Evolutionary conservation across 2,888 invertebrate species (phyloP).

Genomic region (Stenodema calcarata): DNA sequence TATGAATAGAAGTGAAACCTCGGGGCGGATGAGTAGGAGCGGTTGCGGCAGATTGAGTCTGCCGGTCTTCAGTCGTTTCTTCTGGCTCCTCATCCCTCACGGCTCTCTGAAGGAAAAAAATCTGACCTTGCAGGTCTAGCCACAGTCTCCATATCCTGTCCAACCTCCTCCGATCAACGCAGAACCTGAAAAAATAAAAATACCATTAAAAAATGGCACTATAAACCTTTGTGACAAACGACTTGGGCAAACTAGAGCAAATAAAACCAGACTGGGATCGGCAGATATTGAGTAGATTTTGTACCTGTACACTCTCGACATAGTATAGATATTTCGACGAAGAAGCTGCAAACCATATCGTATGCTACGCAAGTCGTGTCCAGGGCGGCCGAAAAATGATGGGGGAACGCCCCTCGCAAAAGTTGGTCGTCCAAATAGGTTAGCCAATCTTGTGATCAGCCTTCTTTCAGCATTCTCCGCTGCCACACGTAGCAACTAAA

Average conservation of each 20-base stretch:
- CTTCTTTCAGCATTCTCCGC: slow-evolving; percentile 53
- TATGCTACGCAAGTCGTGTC: slow-evolving; percentile 61
- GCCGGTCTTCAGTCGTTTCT: slow-evolving; percentile 15
- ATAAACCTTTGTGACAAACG: too few relatives aligned
- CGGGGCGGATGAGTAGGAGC: not conserved
- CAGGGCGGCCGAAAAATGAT: slow-evolving; percentile 60
- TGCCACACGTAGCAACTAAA: slow-evolving; percentile 54
- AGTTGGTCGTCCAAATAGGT: slow-evolving; percentile 58
- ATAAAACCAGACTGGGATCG: too few relatives aligned
- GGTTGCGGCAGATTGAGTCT: not conserved
- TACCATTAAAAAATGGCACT: too few relatives aligned
- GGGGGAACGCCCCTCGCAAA: slow-evolving; percentile 3
- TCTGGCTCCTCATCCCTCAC: slow-evolving; percentile 59
- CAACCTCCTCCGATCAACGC: slow-evolving; percentile 59
- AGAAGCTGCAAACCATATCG: slow-evolving; percentile 60
- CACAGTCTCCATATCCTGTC: slow-evolving; percentile 71
- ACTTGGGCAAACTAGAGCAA: too few relatives aligned
- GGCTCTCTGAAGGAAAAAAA: slow-evolving; percentile 66
- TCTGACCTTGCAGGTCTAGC: slow-evolving; percentile 69
- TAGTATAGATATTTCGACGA: slow-evolving; percentile 61
- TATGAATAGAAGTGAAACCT: too few relatives aligned
- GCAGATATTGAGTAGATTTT: not conserved
- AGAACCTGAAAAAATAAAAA: not conserved
- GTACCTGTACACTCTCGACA: slow-evolving; percentile 61
- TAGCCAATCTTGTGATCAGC: slow-evolving; percentile 52